Conservation (phyloP, 2,797 vertebrate species). For the Chloroceryle amazona region DNA sequence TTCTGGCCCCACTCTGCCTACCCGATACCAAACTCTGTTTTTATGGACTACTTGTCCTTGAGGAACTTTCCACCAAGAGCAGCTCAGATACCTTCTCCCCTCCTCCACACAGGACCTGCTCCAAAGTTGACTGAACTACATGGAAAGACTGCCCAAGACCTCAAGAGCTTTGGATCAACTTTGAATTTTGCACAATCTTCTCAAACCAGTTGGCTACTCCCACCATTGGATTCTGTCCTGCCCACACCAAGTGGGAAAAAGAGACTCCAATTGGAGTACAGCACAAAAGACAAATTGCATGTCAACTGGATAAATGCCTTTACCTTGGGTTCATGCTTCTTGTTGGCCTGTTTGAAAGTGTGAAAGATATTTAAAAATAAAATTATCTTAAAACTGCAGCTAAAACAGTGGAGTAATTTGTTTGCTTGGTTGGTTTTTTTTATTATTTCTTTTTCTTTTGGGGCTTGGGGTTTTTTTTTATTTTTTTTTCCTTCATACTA, state of each 20-base stretch:
- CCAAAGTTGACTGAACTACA: not conserved
- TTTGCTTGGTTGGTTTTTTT: not conserved
- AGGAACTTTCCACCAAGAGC: not conserved
- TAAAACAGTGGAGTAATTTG: not conserved
- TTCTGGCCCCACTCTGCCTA: not conserved
- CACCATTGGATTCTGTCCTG: not conserved
- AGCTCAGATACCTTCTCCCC: not conserved
- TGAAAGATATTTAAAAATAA: slow-evolving; percentile 19
- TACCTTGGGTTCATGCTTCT: not conserved
- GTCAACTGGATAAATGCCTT: not conserved
- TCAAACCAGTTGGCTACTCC: not conserved
- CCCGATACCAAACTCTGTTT: not conserved
- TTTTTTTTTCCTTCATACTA: not conserved
- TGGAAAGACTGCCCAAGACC: not conserved
- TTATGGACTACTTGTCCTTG: not conserved
- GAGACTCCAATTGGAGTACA: not conserved
- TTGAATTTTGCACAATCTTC: not conserved
- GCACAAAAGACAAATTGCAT: not conserved
- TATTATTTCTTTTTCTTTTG: not conserved
- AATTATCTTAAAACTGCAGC: slow-evolving; percentile 14
- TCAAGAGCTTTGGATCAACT: not conserved
- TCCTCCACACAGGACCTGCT: not conserved
- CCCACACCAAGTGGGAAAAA: not conserved
- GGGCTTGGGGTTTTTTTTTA: too few species aligned
- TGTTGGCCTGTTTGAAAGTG: not conserved